Evolutionary conservation across 2,113 vertebrate species (phyloP).

Genomic region (Erpornis zantholeuca): DNA sequence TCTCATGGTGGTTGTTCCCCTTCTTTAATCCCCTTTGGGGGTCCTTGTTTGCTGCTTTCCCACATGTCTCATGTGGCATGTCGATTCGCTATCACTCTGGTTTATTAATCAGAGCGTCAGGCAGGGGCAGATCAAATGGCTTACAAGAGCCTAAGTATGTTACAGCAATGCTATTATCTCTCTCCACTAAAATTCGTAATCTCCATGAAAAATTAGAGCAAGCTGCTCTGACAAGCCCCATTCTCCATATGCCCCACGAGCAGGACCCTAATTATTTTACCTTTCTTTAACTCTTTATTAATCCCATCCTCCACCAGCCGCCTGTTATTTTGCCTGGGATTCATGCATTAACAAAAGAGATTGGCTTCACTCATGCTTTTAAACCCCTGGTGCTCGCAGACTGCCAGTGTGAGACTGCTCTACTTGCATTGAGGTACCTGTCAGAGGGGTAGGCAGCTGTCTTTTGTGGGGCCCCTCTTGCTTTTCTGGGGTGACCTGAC

Average conservation of each 20-base stretch:
- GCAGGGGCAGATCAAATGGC: constrained; percentile 56
- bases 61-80: neutral
- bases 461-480: neutral
- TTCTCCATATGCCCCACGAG: neutral
- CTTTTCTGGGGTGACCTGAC: neutral
- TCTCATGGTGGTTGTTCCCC: neutral
- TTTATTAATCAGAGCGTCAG: constrained; percentile 54
- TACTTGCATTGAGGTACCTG: neutral
- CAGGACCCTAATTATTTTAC: constrained; percentile 45
- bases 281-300: constrained; percentile 39
- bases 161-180: constrained; percentile 37
- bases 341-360: neutral
- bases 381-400: neutral
- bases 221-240: constrained; percentile 2
- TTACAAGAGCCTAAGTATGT: constrained; percentile 42
- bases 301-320: neutral
- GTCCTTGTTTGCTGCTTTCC: neutral
- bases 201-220: constrained; percentile 48
- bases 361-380: neutral
- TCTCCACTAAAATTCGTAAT: constrained; percentile 27
- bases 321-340: neutral
- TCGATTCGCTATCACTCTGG: neutral
- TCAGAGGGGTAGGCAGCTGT: neutral
- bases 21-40: neutral
- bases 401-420: neutral